These are phyloP conservation scores for Heterodera filipjevi DNA, from an alignment of 2,888 invertebrate species.

Conservation along the genomic window DNA sequence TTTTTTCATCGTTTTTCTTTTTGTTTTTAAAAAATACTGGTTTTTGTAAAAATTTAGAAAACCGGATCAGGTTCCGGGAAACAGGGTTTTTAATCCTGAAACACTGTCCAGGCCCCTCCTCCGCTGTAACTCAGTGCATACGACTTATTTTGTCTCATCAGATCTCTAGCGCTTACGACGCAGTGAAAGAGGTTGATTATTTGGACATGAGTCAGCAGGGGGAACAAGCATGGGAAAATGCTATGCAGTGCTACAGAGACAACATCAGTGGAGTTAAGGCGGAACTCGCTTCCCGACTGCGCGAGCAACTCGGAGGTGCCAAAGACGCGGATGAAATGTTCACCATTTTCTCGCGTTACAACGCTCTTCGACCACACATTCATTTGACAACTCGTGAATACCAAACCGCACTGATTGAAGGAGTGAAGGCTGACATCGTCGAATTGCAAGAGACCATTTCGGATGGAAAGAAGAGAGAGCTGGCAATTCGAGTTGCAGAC, in stretches of 20 bases:
- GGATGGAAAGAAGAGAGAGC: constrained; percentile 75
- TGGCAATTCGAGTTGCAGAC: constrained; percentile 71
- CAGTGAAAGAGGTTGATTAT: constrained; percentile 94
- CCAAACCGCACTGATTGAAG: constrained; percentile 96
- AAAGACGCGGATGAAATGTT: constrained; percentile 99
- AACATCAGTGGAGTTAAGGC: constrained; percentile 97
- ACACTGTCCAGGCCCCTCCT: too few species aligned
- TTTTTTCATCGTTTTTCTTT: too few species aligned
- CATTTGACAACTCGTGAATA: constrained; percentile 95
- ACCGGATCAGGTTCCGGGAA: too few species aligned
- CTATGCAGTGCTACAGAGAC: constrained; percentile 93
- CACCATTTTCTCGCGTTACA: constrained; percentile 92
- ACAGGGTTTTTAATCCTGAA: too few species aligned
- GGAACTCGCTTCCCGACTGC: constrained; percentile 91
- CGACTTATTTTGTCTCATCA: too few species aligned
- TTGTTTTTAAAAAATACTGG: too few species aligned
- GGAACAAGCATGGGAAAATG: constrained; percentile 95
- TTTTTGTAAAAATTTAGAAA: too few species aligned
- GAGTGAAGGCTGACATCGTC: constrained; percentile 98
- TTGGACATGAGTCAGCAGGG: constrained; percentile 93
- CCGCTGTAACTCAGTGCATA: too few species aligned
- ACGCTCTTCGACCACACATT: constrained; percentile 95
- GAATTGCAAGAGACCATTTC: constrained; percentile 76
- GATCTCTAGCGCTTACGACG: constrained; percentile 98
- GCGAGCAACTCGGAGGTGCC: constrained; percentile 95